Base-by-base conservation (phyloP, 2,888 invertebrate species). In the Masnerella sp. region DNA sequence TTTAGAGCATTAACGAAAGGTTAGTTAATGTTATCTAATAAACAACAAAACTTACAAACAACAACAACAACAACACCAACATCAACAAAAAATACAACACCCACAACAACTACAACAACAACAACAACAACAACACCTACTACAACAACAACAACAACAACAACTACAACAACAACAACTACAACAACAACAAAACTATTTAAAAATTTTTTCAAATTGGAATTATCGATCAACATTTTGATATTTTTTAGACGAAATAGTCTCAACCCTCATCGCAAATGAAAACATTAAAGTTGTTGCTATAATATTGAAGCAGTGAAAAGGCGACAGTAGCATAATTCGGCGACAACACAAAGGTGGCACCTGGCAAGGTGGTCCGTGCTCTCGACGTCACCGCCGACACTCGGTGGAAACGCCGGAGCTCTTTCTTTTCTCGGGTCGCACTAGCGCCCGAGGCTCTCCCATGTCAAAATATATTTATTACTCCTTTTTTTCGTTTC, bases 401-500 rank as follows among this genome's bases (percentile, higher is more conserved):
- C 74, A 74, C 68, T 52, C 70, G 52, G 49, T 52, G 54, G 25
- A 59, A 69, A 65, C 61, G 65, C 18, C 61, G 45, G n/a, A 32
- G 43, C 32, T 56, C 56, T 74, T 62, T 74, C 61, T 49, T 65
- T 58, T 67, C 67, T 61, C 52, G 45, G 36, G 42, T 40, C 43
- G 62, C 43, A 56, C 70, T 70, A 49, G 67, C 52, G 43, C 79
- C 54, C 77, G 70, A 76, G 79, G 78, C 77, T 79, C 85, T 86
- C 86, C 85, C 86, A 84, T 87, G 87, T 87, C 87, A 87, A 87
- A 87, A 87, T 87, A 87, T 87, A 87, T 87, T 87, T 87, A 87
- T 87, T 87, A 82, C 85, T 79, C 69, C 78, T 32, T 79, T 76
- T 80, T 79, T 75, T 72, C 61, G 59, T 40, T 61, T 43, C 47